These are phyloP conservation scores for Hyperoplus immaculatus DNA, from an alignment of 2,797 vertebrate genomes.

Conservation along the genomic window DNA sequence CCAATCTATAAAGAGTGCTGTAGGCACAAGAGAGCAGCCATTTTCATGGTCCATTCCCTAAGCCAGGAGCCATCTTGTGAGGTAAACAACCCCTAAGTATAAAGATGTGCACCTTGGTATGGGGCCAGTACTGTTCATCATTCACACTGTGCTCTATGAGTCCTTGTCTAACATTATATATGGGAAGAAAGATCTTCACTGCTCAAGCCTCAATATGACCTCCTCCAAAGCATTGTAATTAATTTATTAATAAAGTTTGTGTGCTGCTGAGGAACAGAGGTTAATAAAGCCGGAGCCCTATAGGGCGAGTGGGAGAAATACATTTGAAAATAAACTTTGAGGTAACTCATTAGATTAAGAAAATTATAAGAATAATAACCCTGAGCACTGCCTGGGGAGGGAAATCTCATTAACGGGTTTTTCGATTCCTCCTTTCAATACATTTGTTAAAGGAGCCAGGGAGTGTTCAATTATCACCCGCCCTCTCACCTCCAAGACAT, in stretches of 20 bases:
- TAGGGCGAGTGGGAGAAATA: constrained; percentile 65
- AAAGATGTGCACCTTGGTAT: constrained; percentile 71
- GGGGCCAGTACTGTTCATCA: constrained; percentile 43
- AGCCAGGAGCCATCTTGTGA: constrained; percentile 83
- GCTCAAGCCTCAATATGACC: constrained; percentile 30
- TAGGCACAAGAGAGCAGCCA: constrained; percentile 78
- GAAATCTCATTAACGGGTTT: constrained; percentile 88
- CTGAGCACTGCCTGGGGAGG: constrained; percentile 70
- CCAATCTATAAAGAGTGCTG: constrained; percentile 81
- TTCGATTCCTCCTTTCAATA: constrained; percentile 85
- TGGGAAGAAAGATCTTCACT: constrained; percentile 36
- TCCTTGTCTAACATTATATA: constrained; percentile 31
- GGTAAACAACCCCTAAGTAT: constrained; percentile 79
- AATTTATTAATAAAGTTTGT: constrained; percentile 70
- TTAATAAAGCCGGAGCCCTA: constrained; percentile 64
- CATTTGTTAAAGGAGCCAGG: constrained; percentile 84
- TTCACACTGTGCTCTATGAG: constrained; percentile 25
- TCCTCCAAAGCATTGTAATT: constrained; percentile 55
- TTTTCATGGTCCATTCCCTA: constrained; percentile 82
- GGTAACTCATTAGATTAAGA: constrained; percentile 84
- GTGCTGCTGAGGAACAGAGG: constrained; percentile 35
- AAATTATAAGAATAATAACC: constrained; percentile 85
- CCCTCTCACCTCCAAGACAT: constrained; percentile 83
- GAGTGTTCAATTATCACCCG: constrained; percentile 84
- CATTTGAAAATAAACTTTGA: constrained; percentile 82